phyloP scores from a whole-genome alignment of 2,113 vertebrate species.

The Ginglymostoma cirratum region DNA sequence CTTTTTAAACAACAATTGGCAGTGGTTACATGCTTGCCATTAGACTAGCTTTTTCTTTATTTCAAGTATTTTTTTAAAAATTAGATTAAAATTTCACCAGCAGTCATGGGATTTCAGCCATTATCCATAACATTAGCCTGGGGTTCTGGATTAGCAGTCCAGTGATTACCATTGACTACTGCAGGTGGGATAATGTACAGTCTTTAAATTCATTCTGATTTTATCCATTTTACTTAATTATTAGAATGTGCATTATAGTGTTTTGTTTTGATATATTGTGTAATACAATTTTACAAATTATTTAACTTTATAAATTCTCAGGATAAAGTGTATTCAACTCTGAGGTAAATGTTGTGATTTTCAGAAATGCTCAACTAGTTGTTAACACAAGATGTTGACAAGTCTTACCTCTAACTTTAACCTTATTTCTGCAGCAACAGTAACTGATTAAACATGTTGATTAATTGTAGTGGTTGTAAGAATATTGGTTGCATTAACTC shows the following conservation, averaged over 20 bases:
- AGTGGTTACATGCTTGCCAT: too few species aligned
- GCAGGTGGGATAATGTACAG: not conserved
- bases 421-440: not conserved
- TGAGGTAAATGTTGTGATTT: not conserved
- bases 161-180: too few species aligned
- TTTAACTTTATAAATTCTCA: not conserved
- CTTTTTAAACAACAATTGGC: too few species aligned
- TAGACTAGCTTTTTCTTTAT: too few species aligned
- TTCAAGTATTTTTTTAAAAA: too few species aligned
- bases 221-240: not conserved
- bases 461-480: conserved; percentile 11
- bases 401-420: not conserved
- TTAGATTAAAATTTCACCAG: too few species aligned
- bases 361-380: too few species aligned
- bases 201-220: not conserved
- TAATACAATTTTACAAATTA: not conserved
- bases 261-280: not conserved
- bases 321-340: not conserved
- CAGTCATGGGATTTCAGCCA: too few species aligned
- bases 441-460: conserved; percentile 28
- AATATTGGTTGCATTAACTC: not conserved
- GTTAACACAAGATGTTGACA: not conserved
- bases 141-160: too few species aligned
- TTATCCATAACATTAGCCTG: too few species aligned
- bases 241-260: not conserved